Percentiles rank a stretch among this genome's conserved stretches.
Conservation (phyloP, 2,888 invertebrate genomes). For the Diarsia rubi region DNA sequence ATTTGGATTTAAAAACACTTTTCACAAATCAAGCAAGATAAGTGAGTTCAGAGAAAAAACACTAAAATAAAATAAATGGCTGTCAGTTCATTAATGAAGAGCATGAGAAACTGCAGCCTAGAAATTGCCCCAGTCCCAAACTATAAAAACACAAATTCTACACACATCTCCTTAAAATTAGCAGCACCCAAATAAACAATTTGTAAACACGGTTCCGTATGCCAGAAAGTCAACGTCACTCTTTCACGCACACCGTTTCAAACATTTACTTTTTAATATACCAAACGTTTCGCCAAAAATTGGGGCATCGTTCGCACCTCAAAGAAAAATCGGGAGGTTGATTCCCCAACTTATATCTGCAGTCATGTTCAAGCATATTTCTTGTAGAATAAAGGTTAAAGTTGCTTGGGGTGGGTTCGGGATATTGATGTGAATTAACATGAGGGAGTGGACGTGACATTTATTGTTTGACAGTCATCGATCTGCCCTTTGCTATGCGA, state of each 20-base stretch:
- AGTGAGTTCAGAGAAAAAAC: too few species aligned
- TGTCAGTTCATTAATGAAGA: too few species aligned
- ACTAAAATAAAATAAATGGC: too few species aligned
- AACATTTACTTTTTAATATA: slow-evolving; percentile 80
- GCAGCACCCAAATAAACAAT: not conserved
- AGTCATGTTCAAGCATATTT: slow-evolving; percentile 60
- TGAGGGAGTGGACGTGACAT: slow-evolving; percentile 91
- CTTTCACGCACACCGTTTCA: slow-evolving; percentile 63
- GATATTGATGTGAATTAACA: slow-evolving; percentile 76
- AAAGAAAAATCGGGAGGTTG: slow-evolving; percentile 84
- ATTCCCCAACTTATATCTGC: slow-evolving; percentile 66
- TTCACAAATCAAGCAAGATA: too few species aligned
- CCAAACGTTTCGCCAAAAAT: slow-evolving; percentile 83
- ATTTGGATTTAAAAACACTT: too few species aligned
- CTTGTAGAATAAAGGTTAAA: slow-evolving; percentile 55
- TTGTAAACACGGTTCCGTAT: slow-evolving; percentile 20
- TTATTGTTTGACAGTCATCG: slow-evolving; percentile 91
- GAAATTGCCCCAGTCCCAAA: not conserved
- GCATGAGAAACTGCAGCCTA: too few species aligned
- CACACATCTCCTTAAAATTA: not conserved
- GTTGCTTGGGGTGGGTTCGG: slow-evolving; percentile 48
- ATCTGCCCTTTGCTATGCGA: slow-evolving; percentile 90
- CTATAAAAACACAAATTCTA: not conserved
- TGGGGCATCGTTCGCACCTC: slow-evolving; percentile 89
- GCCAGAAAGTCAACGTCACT: slow-evolving; percentile 61